Evolutionary conservation across 2,113 vertebrate species (phyloP).

Genomic region (Neofelis nebulosa): DNA sequence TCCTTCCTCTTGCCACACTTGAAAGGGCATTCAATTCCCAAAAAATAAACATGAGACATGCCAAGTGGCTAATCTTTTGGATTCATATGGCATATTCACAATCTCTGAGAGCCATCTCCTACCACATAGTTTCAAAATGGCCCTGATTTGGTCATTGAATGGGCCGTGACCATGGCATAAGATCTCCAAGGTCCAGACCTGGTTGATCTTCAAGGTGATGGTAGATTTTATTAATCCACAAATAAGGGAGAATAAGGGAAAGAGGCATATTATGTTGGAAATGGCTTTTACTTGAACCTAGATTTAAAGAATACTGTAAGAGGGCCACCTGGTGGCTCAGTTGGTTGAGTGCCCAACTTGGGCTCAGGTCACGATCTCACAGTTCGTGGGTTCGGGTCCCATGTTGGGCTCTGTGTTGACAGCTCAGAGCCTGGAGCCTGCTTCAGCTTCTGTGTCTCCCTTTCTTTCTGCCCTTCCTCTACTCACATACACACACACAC

Average conservation of each 20-base stretch:
- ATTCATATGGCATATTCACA: background rate
- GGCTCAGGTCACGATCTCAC: too few species aligned
- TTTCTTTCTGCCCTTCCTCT: too few species aligned
- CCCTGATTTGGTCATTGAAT: background rate
- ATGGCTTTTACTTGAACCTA: background rate
- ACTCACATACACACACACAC: too few species aligned
- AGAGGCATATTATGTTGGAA: background rate
- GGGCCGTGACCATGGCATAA: background rate
- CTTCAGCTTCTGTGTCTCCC: too few species aligned
- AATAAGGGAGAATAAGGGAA: background rate
- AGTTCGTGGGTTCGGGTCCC: too few species aligned
- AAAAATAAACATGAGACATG: background rate
- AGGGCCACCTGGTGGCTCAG: background rate
- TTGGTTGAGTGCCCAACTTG: too few species aligned
- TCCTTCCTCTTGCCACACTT: slow-evolving; percentile 13
- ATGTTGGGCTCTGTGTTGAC: too few species aligned
- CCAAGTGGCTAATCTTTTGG: background rate
- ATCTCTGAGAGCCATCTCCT: background rate
- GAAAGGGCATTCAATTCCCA: background rate
- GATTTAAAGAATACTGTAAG: background rate
- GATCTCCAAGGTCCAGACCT: background rate
- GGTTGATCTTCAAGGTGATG: background rate
- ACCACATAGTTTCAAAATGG: background rate
- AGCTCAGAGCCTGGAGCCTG: too few species aligned
- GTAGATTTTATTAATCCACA: background rate